Base-by-base conservation (phyloP, 23 tunicate species). In the Halocynthia roretzi region DNA sequence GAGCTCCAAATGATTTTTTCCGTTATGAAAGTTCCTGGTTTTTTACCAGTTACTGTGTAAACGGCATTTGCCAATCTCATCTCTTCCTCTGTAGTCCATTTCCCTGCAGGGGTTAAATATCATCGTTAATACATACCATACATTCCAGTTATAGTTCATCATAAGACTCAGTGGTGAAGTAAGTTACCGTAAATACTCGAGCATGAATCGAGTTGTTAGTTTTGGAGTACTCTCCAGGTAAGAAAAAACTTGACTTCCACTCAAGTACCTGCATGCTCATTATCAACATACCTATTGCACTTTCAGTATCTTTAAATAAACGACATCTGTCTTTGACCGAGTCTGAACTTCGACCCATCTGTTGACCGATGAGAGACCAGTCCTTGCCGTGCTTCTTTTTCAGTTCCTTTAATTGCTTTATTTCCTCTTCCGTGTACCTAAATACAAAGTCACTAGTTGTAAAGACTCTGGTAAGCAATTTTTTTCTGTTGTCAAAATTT, bases 281-380 rank as follows among this genome's bases (percentile, higher is more conserved):
- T 31, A 31, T 31, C 44, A 31, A 31, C 44, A 31, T 31, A 31
- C 44, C 44, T 31, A 31, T 31, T 31, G 44, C 44, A 31, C 44
- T 22, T 22, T 52, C 62, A 22, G 23, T 53, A 31, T 74, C 56
- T 21, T 54, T 14, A 2, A 92, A 17, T 61, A 92, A 67, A n/a
- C 98, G 82, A 69, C 86, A 88, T 51, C 98, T 81, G 50, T 92
- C 98, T 58, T 92, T 92, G 6, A 92, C 98, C 7, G 98, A 92
- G 62, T 92, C 98, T 5, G 98, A 86, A 80, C 98, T 92, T 15
- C 98, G 70, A 6, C 93, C 98, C 75, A 92, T 56, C 60, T 86
- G 74, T 10, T 82, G 71, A 50, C 88, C 98, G 52, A 92, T 92
- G 62, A 60, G 21, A 5, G 81, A 52, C 98, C 98, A 92, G 69